phyloP scores from a whole-genome alignment of 2,888 invertebrate genomes.

The Lordiphosa fenestrarum region DNA sequence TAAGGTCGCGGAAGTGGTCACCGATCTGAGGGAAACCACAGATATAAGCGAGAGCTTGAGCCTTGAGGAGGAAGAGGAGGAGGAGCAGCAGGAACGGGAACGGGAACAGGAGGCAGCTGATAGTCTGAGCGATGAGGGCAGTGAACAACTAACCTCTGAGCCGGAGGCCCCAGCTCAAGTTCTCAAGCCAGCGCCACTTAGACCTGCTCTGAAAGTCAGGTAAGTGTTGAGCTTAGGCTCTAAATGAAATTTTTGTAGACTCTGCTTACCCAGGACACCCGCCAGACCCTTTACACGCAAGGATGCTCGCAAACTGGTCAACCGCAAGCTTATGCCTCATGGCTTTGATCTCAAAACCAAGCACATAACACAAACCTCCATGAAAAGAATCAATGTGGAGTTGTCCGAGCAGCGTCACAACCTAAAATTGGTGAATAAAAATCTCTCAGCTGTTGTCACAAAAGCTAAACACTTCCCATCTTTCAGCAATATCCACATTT shows the following conservation, averaged over 20 bases:
- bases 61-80: constrained; percentile 35
- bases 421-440: constrained; percentile 57
- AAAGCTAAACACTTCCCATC: neutral
- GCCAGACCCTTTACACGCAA: constrained; percentile 48
- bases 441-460: neutral
- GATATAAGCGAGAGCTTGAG: constrained; percentile 69
- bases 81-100: constrained; percentile 2
- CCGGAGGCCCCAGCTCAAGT: constrained; percentile 23
- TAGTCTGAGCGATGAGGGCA: constrained; percentile 19
- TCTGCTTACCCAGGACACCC: constrained; percentile 10
- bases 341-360: constrained; percentile 59
- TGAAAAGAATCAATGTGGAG: constrained; percentile 48
- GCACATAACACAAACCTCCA: constrained; percentile 40
- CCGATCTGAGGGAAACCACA: constrained; percentile 44
- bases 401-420: constrained; percentile 56
- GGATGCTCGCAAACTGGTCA: constrained; percentile 57
- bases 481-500: constrained; percentile 67
- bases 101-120: constrained; percentile 1
- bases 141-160: constrained; percentile 11
- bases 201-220: constrained; percentile 27
- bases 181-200: constrained; percentile 17
- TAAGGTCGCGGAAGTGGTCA: constrained; percentile 31
- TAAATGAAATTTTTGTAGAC: neutral
- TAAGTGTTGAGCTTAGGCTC: constrained; percentile 17
- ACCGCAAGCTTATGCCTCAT: constrained; percentile 41